Evolutionary conservation across 1,140 invertebrate species (phyloP).

Genomic region (Ceratosolen fusciceps): DNA sequence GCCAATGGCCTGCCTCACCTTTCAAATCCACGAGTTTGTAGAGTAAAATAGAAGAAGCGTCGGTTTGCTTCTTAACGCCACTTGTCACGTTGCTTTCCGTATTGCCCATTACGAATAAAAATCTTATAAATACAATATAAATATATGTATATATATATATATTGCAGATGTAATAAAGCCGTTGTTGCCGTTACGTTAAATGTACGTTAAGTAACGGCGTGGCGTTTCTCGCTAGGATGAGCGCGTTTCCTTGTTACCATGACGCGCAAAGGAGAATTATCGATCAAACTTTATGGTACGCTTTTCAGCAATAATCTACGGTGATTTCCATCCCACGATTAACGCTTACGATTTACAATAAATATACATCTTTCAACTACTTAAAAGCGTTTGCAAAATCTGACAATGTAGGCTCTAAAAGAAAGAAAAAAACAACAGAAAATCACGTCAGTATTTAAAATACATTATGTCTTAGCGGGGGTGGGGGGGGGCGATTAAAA

Average conservation of each 20-base stretch:
- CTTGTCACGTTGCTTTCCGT: constrained; percentile 93
- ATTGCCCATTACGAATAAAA: constrained; percentile 83
- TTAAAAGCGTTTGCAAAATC: too few relatives aligned
- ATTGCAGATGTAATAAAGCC: neutral
- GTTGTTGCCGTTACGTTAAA: neutral
- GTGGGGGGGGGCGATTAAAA: too few relatives aligned
- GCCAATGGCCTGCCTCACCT: constrained; percentile 74
- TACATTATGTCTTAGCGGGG: too few relatives aligned
- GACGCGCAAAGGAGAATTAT: constrained; percentile 33
- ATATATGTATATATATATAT: neutral
- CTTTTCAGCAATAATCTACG: neutral
- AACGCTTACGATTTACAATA: neutral
- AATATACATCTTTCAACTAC: neutral
- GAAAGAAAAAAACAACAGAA: neutral
- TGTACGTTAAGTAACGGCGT: neutral
- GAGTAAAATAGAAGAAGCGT: constrained; percentile 82
- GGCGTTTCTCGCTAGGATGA: neutral
- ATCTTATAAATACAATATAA: constrained; percentile 13
- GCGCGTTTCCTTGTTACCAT: constrained; percentile 35
- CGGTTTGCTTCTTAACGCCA: constrained; percentile 92
- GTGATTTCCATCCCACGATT: constrained; percentile 1
- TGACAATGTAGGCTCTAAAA: neutral
- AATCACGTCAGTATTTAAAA: too few relatives aligned
- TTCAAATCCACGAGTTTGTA: constrained; percentile 91
- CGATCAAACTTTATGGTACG: constrained; percentile 34